Conservation (phyloP, 2,113 vertebrate genomes). For the Hemichromis elongatus region DNA sequence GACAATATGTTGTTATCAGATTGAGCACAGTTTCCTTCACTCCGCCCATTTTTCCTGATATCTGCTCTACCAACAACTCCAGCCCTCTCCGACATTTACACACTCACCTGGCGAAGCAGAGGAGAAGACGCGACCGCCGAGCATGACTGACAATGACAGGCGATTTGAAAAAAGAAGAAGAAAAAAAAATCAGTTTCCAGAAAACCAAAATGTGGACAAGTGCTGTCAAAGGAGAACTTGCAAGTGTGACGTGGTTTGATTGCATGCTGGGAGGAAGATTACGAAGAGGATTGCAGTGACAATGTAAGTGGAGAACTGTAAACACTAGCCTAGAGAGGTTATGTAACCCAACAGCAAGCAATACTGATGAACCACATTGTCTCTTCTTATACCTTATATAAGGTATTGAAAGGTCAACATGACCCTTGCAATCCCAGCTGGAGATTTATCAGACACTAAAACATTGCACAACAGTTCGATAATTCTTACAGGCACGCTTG, state of each 20-base stretch:
- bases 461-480: not conserved
- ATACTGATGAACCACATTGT: not conserved
- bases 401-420: not conserved
- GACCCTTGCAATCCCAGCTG: not conserved
- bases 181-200: accelerated
- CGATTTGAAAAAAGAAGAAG: accelerated
- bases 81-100: not conserved
- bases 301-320: not conserved
- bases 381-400: not conserved
- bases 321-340: not conserved
- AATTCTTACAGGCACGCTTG: not conserved
- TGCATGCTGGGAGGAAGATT: not conserved
- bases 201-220: not conserved
- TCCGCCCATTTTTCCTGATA: not conserved
- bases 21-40: not conserved
- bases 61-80: not conserved
- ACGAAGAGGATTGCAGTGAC: not conserved
- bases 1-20: not conserved
- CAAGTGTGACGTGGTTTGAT: not conserved
- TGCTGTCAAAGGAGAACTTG: not conserved
- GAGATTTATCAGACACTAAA: not conserved
- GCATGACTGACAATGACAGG: not conserved
- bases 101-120: not conserved
- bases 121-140: not conserved
- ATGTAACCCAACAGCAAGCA: not conserved